Base-by-base conservation (phyloP, 1,140 invertebrate species). In the Trichomalopsis sarcophagae region DNA sequence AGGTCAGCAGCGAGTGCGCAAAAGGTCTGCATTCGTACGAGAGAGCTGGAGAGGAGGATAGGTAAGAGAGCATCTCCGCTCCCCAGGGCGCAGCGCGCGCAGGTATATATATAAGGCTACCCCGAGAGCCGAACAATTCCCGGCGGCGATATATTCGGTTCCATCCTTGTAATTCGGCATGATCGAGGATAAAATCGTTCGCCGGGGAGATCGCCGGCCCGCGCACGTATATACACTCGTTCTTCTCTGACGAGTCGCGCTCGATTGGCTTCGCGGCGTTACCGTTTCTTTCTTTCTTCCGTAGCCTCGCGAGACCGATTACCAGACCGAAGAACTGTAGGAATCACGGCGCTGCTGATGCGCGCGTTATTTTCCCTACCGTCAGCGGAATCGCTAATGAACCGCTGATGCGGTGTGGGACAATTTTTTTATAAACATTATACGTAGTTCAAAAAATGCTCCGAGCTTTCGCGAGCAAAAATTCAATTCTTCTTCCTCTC, bases 151-250 rank as follows among this genome's bases (percentile, higher is more conserved):
- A 87, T 88, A 87, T 86, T 82, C 84, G 82, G 68, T 55, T 77
- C 81, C 27, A 27, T 84, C 66, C 80, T 86, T 86, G 87, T 87
- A 87, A 87, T 88, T 88, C 83, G 85, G 85, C 78, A 82, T 86
- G 87, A 88, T 88, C 87, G 86, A 84, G 83, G 79, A 82, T 73
- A 84, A 85, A 88, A 88, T 87, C 84, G 84, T 84, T 80, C 84
- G 76, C 84, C 17, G 69, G 78, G 78, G 84, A 84, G 74, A 69
- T 62, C 55, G 55, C 27, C 27, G 27, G 27, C 27, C 27, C 27
- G 14, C 55, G 21, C 40, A 44, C 68, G n/a, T 68, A 40, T 33
- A 69, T 68, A 71, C 21, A 17, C 17, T 21, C 7, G 3, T 21
- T 62, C 55, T 62, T n/a, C 21, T 62, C 14, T 21, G 14, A 62